Conservation (phyloP, 2,797 vertebrate genomes). For the Pseudochromis fuscus region DNA sequence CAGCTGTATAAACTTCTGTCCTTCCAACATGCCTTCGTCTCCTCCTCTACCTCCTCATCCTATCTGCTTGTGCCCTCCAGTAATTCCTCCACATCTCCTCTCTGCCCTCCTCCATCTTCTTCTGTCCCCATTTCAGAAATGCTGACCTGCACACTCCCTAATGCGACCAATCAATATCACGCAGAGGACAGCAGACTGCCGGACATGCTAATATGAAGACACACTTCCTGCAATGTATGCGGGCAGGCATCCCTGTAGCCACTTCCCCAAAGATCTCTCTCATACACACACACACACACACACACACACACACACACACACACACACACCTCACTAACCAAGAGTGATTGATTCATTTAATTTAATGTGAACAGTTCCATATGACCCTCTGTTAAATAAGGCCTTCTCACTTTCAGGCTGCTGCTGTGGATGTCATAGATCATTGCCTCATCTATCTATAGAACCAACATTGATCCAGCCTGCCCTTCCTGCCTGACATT, state of each 20-base stretch:
- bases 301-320: constrained; percentile 5
- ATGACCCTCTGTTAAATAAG: constrained; percentile 68
- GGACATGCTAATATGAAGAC: constrained; percentile 74
- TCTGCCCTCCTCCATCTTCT: constrained; percentile 49
- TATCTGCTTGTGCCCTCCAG: constrained; percentile 29
- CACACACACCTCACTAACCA: constrained; percentile 20
- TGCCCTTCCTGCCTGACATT: constrained; percentile 77
- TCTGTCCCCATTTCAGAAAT: constrained; percentile 63
- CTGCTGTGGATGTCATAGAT: constrained; percentile 72
- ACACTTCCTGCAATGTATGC: constrained; percentile 55
- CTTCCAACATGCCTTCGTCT: constrained; percentile 13
- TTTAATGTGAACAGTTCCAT: constrained; percentile 59
- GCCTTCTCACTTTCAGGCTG: constrained; percentile 63
- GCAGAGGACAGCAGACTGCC: constrained; percentile 68
- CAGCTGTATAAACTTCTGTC: constrained; percentile 22
- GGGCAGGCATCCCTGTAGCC: constrained; percentile 28
- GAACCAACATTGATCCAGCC: constrained; percentile 75
- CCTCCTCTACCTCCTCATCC: constrained; percentile 14
- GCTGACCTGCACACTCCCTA: constrained; percentile 77
- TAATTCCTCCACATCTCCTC: constrained; percentile 38
- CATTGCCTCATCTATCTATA: constrained; percentile 80
- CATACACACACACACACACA: constrained; percentile 9
- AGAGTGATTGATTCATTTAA: constrained; percentile 68
- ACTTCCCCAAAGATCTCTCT: constrained; percentile 13
- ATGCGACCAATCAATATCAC: constrained; percentile 77